phyloP scores from a whole-genome alignment of 2,888 invertebrate species.

The Cepaea hortensis region DNA sequence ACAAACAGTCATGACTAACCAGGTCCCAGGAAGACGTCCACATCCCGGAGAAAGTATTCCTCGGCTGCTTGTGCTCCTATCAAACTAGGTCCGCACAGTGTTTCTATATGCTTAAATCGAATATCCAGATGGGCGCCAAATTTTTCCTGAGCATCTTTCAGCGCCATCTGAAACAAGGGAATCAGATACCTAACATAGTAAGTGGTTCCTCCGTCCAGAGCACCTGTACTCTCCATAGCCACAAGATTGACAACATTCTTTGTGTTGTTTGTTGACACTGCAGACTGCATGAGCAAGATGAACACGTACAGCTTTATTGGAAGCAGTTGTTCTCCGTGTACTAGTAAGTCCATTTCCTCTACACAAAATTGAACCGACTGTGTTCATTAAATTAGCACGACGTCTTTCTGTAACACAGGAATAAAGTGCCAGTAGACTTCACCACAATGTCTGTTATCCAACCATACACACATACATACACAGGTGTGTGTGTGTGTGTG shows the following conservation, averaged over 20 bases:
- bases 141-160: conserved; percentile 26
- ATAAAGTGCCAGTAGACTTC: too few relatives aligned
- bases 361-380: neutral
- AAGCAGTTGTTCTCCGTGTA: neutral
- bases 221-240: conserved; percentile 33
- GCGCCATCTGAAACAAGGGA: conserved; percentile 25
- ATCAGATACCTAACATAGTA: conserved; percentile 37
- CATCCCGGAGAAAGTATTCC: conserved; percentile 46
- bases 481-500: too few relatives aligned
- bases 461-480: too few relatives aligned
- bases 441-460: too few relatives aligned
- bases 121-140: conserved; percentile 38
- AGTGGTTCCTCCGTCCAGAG: conserved; percentile 17
- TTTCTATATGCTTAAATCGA: conserved; percentile 26
- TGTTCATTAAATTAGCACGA: neutral
- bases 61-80: conserved; percentile 50
- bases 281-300: neutral
- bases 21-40: conserved; percentile 54
- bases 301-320: neutral
- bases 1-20: conserved; percentile 36
- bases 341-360: neutral
- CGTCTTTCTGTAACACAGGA: too few relatives aligned
- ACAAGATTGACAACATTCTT: conserved; percentile 17
- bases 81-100: conserved; percentile 43
- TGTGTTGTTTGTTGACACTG: neutral